Evolutionary conservation across 1,140 invertebrate genomes (phyloP).

Genomic region (Caenorhabditis tropicalis): DNA sequence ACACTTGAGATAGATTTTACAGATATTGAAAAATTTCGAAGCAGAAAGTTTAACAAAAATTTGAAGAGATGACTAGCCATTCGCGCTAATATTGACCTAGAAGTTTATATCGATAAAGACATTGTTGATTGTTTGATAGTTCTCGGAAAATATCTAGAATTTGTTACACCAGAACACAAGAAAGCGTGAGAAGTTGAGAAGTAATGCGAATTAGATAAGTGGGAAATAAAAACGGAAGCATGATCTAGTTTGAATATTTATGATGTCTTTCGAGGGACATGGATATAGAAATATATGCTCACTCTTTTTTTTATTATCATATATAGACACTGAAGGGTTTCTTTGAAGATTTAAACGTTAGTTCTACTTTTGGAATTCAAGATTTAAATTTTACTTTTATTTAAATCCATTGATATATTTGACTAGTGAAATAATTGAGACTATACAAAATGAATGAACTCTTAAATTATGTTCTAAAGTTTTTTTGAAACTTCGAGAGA

Average conservation of each 20-base stretch:
- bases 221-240: background rate
- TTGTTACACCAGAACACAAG: too few species aligned
- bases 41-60: too few species aligned
- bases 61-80: too few species aligned
- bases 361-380: background rate
- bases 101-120: too few species aligned
- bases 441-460: too few species aligned
- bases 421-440: background rate
- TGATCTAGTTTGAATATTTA: conserved; percentile 27
- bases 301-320: background rate
- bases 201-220: conserved; percentile 10
- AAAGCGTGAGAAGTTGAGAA: background rate
- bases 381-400: background rate
- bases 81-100: too few species aligned
- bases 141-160: too few species aligned
- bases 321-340: background rate
- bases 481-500: too few species aligned
- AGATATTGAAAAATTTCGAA: too few species aligned
- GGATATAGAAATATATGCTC: background rate
- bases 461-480: too few species aligned
- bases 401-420: background rate
- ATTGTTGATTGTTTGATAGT: too few species aligned
- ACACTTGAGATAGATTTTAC: too few species aligned
- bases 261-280: background rate
- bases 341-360: background rate